Conservation (phyloP, 2,113 vertebrate species). For the Nycticorax nycticorax region DNA sequence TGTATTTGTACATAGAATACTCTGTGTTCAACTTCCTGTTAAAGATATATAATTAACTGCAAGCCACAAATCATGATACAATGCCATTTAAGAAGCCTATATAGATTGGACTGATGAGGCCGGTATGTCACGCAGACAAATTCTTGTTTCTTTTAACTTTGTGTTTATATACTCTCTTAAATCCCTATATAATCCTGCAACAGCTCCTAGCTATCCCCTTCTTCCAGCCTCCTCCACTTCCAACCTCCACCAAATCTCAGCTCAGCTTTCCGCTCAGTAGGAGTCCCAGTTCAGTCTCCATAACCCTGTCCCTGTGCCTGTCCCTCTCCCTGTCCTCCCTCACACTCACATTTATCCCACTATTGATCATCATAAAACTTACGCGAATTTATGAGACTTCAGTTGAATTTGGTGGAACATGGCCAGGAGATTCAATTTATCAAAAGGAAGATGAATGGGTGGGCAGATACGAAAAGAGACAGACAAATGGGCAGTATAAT, state of each 20-base stretch:
- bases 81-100: background rate
- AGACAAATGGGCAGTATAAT: background rate
- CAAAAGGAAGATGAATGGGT: background rate
- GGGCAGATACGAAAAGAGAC: background rate
- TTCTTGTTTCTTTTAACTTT: background rate
- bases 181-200: background rate
- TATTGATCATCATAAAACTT: background rate
- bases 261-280: background rate
- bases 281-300: background rate
- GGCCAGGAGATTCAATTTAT: background rate
- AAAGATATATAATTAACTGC: background rate
- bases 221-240: background rate
- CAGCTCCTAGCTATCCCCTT: background rate
- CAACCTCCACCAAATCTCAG: background rate
- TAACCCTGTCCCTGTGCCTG: background rate
- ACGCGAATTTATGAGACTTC: background rate
- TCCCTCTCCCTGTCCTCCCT: background rate
- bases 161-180: background rate
- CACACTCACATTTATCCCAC: background rate
- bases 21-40: background rate
- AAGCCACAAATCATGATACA: background rate
- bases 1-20: background rate
- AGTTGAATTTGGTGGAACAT: background rate
- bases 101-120: background rate
- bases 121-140: background rate